Conservation (phyloP, 2,113 vertebrate species). For the Odontesthes bonariensis region DNA sequence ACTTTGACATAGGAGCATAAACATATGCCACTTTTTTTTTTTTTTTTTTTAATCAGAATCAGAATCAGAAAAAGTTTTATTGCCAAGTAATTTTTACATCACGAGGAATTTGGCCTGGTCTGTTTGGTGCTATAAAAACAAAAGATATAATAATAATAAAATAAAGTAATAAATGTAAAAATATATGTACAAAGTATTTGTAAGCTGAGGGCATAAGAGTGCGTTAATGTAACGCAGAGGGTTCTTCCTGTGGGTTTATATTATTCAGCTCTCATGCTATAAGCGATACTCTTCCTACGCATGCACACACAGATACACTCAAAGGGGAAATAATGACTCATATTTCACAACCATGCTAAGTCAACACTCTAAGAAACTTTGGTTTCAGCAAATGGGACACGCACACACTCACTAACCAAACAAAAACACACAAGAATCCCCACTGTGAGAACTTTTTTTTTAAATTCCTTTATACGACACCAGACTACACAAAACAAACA, state of each 20-base stretch:
- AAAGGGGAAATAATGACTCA: constrained; percentile 64
- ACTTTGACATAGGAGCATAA: neutral
- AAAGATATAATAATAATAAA: too few species aligned
- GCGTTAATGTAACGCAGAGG: too few species aligned
- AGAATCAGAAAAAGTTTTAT: too few species aligned
- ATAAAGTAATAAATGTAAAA: too few species aligned
- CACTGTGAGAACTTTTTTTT: neutral
- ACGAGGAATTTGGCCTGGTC: too few species aligned
- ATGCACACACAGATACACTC: constrained; percentile 18
- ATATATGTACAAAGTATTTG: too few species aligned
- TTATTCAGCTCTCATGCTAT: constrained; percentile 26
- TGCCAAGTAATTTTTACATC: too few species aligned
- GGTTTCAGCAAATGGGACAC: constrained; percentile 18
- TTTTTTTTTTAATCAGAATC: too few species aligned
- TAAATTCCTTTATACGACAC: neutral
- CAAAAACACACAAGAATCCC: constrained; percentile 11
- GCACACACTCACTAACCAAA: neutral
- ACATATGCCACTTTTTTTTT: neutral
- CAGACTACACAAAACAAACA: neutral
- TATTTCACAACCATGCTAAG: constrained; percentile 27
- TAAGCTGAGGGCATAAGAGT: too few species aligned
- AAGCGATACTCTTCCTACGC: constrained; percentile 24
- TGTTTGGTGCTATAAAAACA: too few species aligned
- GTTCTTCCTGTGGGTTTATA: neutral
- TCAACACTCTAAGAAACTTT: constrained; percentile 19